These are phyloP conservation scores for Petrophora chlorosata DNA, from an alignment of 2,888 invertebrate species.

Conservation along the genomic window DNA sequence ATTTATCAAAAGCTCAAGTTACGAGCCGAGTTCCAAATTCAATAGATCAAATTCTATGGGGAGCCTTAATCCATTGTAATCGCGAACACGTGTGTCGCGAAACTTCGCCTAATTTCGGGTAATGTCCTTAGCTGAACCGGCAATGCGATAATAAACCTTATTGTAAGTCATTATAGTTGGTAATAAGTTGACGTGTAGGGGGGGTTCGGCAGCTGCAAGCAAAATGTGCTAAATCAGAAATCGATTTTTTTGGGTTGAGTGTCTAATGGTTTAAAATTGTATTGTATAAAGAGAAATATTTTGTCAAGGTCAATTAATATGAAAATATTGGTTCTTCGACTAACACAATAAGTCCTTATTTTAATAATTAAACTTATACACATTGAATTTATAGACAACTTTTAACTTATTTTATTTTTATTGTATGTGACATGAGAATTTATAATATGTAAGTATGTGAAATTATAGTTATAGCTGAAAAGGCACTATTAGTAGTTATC, in stretches of 20 bases:
- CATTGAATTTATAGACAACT: too few relatives aligned
- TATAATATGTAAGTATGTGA: too few relatives aligned
- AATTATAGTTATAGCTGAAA: too few relatives aligned
- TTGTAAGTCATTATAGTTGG: constrained; percentile 25
- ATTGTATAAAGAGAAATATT: background rate
- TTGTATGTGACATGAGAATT: too few relatives aligned
- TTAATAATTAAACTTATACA: too few relatives aligned
- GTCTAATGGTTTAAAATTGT: constrained; percentile 8
- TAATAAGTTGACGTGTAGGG: constrained; percentile 18
- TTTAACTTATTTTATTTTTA: too few relatives aligned
- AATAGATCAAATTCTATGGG: constrained; percentile 59
- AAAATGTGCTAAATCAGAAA: constrained; percentile 49
- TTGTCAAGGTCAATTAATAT: too few relatives aligned
- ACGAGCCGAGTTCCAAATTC: constrained; percentile 48
- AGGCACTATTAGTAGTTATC: too few relatives aligned
- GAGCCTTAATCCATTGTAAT: constrained; percentile 61
- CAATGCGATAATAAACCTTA: constrained; percentile 42
- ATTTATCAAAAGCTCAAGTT: constrained; percentile 42
- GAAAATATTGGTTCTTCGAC: too few relatives aligned
- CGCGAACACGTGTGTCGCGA: constrained; percentile 64
- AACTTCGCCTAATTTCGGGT: constrained; percentile 59
- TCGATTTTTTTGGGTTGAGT: constrained; percentile 37
- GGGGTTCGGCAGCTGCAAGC: constrained; percentile 24
- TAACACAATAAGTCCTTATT: too few relatives aligned
- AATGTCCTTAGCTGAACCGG: constrained; percentile 40